A percentile compares a stretch with the other conserved stretches of the same genome.
Evolutionary conservation across 1,140 invertebrate genomes (phyloP).

Genomic region (Drosophila pruinosa): DNA sequence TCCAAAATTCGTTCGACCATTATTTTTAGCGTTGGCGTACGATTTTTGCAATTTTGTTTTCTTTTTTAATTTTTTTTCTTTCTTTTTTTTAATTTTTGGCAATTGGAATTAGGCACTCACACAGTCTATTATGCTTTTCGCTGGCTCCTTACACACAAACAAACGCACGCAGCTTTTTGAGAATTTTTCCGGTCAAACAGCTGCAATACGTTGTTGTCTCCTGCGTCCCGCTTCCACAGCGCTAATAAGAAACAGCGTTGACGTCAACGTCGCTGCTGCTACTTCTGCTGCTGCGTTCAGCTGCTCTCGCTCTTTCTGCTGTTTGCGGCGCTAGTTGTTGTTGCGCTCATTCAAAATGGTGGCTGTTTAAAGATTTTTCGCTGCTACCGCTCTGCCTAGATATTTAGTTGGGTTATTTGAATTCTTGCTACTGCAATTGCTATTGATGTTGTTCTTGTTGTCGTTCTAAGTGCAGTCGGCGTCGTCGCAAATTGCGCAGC

Average conservation of each 20-base stretch:
- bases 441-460: constrained; percentile 28
- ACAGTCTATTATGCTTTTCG: constrained; percentile 20
- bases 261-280: constrained; percentile 51
- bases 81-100: constrained; percentile 31
- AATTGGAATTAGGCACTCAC: constrained; percentile 35
- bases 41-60: too few species aligned
- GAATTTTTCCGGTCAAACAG: constrained; percentile 56
- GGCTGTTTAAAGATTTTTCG: constrained; percentile 56
- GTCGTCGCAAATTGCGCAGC: constrained; percentile 49
- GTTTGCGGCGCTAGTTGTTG: constrained; percentile 31
- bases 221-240: constrained; percentile 3
- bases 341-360: constrained; percentile 79
- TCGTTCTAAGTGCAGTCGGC: constrained; percentile 34
- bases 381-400: constrained; percentile 56
- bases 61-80: constrained; percentile 5
- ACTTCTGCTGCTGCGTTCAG: constrained; percentile 31
- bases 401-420: constrained; percentile 38
- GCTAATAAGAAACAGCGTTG: constrained; percentile 54
- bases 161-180: constrained; percentile 32
- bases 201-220: constrained; percentile 42
- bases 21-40: constrained; percentile 31
- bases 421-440: constrained; percentile 37
- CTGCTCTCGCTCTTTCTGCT: constrained; percentile 45
- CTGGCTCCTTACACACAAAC: not conserved
- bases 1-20: constrained; percentile 76